Evolutionary conservation across 2,113 vertebrate genomes (phyloP).

Genomic region (Penelope pileata): DNA sequence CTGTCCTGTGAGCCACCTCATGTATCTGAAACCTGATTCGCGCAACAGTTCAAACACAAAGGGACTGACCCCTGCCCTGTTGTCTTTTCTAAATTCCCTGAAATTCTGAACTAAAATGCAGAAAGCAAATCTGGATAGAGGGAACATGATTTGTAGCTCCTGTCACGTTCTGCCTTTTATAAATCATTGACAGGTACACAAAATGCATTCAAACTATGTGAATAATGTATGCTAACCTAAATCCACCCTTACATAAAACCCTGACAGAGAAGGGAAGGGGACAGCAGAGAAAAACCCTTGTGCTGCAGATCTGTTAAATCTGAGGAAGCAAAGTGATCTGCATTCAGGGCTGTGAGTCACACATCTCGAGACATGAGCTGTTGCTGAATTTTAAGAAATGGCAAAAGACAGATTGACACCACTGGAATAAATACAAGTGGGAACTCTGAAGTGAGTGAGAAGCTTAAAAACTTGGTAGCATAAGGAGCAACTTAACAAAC

Average conservation of each 20-base stretch:
- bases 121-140: background rate
- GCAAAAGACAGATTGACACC: background rate
- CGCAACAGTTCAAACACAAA: background rate
- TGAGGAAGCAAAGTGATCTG: background rate
- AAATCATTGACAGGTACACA: background rate
- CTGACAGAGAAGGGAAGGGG: background rate
- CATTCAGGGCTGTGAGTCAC: background rate
- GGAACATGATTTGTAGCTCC: background rate
- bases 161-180: background rate
- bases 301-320: background rate
- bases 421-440: background rate
- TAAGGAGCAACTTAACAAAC: background rate
- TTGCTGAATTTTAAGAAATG: background rate
- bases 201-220: rapidly evolving
- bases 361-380: rapidly evolving
- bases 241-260: background rate
- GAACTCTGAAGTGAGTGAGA: background rate
- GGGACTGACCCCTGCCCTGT: background rate
- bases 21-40: rapidly evolving
- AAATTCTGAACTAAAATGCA: background rate
- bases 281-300: background rate
- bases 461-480: background rate
- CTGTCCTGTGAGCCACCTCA: background rate
- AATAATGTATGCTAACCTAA: background rate
- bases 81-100: background rate